Evolutionary conservation across 2,113 vertebrate species (phyloP).

Genomic region (Serilophus lunatus): DNA sequence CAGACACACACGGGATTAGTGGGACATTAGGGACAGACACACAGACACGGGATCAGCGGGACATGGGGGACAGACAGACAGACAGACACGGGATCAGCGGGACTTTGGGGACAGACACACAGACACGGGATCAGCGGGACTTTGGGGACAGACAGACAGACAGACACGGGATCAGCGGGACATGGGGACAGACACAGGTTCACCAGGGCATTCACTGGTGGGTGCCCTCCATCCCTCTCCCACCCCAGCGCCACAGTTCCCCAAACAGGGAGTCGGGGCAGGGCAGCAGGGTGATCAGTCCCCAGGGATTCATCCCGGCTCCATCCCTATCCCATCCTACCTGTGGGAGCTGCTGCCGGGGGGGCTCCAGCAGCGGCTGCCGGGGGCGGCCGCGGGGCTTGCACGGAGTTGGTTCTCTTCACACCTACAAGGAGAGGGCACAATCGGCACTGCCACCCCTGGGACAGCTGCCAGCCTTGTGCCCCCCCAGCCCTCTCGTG

Average conservation of each 20-base stretch:
- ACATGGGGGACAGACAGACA: too few relatives aligned
- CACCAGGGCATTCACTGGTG: fast-evolving
- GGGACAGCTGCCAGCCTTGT: fast-evolving
- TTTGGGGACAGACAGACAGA: neutral
- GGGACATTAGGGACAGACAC: too few relatives aligned
- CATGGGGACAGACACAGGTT: neutral
- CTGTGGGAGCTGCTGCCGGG: neutral
- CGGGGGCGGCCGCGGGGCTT: slow-evolving; percentile 48
- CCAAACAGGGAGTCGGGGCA: neutral
- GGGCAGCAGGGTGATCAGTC: fast-evolving
- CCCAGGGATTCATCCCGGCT: fast-evolving
- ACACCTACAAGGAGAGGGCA: slow-evolving; percentile 28
- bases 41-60: too few relatives aligned
- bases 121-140: neutral
- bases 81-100: too few relatives aligned
- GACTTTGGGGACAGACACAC: neutral
- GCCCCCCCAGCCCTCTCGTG: neutral
- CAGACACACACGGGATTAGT: too few relatives aligned
- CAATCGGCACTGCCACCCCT: fast-evolving
- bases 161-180: neutral
- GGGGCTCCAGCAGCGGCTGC: neutral
- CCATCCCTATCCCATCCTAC: neutral
- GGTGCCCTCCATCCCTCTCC: neutral
- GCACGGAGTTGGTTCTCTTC: slow-evolving; percentile 70
- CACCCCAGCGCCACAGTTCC: too few relatives aligned